These are phyloP conservation scores for Parazoanthus atlanticus DNA, from an alignment of 92 coral and sea anemone species.

Conservation along the genomic window DNA sequence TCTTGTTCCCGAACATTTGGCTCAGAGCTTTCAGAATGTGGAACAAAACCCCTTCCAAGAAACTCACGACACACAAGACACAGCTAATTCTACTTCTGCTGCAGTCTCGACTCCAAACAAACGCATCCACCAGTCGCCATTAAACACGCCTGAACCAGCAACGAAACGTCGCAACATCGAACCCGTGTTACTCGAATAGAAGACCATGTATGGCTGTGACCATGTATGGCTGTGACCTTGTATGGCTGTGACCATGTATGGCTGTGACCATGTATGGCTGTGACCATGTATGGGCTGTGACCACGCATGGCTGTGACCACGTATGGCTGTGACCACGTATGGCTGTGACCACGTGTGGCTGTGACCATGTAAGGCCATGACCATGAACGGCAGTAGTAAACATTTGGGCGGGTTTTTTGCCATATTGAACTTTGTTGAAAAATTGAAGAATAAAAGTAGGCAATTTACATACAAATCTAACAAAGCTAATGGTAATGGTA, in stretches of 20 bases:
- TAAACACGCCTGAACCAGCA: conserved; percentile 41
- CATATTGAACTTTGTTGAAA: not conserved
- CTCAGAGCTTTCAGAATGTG: conserved; percentile 29
- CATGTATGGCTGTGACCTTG: not conserved
- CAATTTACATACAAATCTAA: not conserved
- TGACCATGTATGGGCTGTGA: too few species aligned
- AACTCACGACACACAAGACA: not conserved
- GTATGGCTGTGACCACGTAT: too few species aligned
- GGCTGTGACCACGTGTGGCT: too few species aligned
- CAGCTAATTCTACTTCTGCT: not conserved
- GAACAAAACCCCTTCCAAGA: conserved; percentile 21
- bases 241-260: not conserved
- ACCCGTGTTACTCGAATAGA: conserved; percentile 22
- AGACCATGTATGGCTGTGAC: not conserved
- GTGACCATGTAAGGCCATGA: too few species aligned
- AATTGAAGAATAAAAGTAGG: not conserved
- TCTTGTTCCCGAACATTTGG: conserved; percentile 78
- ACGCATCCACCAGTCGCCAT: conserved; percentile 31
- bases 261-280: too few species aligned
- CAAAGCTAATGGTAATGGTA: not conserved
- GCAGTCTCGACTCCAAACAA: not conserved
- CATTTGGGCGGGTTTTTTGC: too few species aligned
- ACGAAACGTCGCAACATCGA: conserved; percentile 29
- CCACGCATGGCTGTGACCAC: too few species aligned
- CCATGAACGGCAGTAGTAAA: not conserved